These are phyloP conservation scores for Metridium senile DNA, from an alignment of 92 coral and sea anemone genomes.

Conservation along the genomic window DNA sequence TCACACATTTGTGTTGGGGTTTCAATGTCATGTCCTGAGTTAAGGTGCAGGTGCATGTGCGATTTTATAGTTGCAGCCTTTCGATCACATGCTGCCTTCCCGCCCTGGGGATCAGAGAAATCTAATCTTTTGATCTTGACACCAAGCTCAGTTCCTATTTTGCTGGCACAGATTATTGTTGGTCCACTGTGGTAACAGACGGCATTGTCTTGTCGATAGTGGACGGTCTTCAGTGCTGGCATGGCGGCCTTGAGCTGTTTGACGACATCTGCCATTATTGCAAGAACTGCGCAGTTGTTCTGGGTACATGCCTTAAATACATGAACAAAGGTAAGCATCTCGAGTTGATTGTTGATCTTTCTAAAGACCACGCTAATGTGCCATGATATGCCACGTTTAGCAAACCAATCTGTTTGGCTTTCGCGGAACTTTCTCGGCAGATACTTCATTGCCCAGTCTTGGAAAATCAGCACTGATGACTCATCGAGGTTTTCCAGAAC, in stretches of 20 bases:
- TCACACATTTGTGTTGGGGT: slow-evolving; percentile 47
- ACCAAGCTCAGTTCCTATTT: slow-evolving; percentile 44
- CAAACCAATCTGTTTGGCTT: too few relatives aligned
- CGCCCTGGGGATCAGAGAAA: slow-evolving; percentile 75
- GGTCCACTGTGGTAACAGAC: slow-evolving; percentile 73
- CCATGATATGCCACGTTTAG: neutral
- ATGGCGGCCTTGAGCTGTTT: slow-evolving; percentile 47
- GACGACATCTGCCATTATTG: slow-evolving; percentile 55
- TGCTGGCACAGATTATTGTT: slow-evolving; percentile 53
- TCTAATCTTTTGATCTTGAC: slow-evolving; percentile 53
- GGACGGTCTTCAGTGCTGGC: slow-evolving; percentile 44
- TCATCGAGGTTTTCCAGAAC: neutral
- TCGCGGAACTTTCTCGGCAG: too few relatives aligned
- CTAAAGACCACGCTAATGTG: too few relatives aligned
- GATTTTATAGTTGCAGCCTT: slow-evolving; percentile 70
- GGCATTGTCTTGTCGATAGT: slow-evolving; percentile 68
- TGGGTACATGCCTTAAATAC: too few relatives aligned
- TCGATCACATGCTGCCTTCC: slow-evolving; percentile 70
- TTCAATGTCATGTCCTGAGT: slow-evolving; percentile 68
- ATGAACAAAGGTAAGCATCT: too few relatives aligned
- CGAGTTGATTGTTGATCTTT: too few relatives aligned
- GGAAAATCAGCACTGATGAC: neutral
- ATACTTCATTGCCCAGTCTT: too few relatives aligned
- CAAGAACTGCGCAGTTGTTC: too few relatives aligned
- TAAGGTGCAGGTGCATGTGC: slow-evolving; percentile 44